Evolutionary conservation across 2,797 vertebrate genomes (phyloP).

Genomic region (Clarias fuscus): DNA sequence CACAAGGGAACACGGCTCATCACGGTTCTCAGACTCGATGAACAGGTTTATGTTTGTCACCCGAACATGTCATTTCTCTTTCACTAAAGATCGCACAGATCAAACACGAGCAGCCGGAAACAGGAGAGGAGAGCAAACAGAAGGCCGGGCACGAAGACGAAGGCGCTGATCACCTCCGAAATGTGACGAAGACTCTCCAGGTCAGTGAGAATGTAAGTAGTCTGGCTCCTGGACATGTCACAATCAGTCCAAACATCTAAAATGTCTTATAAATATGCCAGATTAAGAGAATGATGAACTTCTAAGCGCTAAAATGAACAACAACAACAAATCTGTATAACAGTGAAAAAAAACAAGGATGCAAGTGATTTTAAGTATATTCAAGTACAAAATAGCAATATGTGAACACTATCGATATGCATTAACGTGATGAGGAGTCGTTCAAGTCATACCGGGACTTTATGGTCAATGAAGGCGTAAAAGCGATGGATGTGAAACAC

Average conservation of each 20-base stretch:
- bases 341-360: background rate
- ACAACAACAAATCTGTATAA: background rate
- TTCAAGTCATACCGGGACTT: too few relatives aligned
- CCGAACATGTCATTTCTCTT: background rate
- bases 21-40: background rate
- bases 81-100: slow-evolving; percentile 21
- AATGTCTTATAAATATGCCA: slow-evolving; percentile 63
- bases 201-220: slow-evolving; percentile 79
- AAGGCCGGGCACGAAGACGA: slow-evolving; percentile 77
- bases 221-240: background rate
- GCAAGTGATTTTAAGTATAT: background rate
- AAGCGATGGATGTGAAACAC: too few relatives aligned
- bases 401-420: background rate
- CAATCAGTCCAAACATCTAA: slow-evolving; percentile 77
- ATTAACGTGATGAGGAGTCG: background rate
- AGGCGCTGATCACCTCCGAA: slow-evolving; percentile 65
- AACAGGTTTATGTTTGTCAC: background rate
- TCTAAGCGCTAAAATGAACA: background rate
- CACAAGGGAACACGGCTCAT: background rate
- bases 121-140: slow-evolving; percentile 81
- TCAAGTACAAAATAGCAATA: background rate
- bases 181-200: slow-evolving; percentile 76
- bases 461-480: too few relatives aligned
- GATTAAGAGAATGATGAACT: background rate
- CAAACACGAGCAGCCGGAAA: slow-evolving; percentile 68